phyloP scores from a whole-genome alignment of 2,797 vertebrate species.

The Acanthurus tractus region DNA sequence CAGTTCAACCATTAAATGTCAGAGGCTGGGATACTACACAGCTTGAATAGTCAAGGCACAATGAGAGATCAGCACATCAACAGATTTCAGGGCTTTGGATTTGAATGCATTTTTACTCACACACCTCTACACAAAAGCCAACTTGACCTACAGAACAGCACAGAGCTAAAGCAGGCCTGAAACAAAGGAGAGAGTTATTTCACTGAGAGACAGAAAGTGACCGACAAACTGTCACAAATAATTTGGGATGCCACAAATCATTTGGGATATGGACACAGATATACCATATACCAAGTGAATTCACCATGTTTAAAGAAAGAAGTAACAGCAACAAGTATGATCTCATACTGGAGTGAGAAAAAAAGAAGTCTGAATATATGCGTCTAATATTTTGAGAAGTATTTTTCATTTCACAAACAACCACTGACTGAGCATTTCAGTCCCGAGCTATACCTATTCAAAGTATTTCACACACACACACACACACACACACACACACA shows the following conservation, averaged over 20 bases:
- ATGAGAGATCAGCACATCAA: slow-evolving; percentile 77
- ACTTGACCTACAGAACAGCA: slow-evolving; percentile 86
- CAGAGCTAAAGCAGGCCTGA: slow-evolving; percentile 85
- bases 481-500: slow-evolving; percentile 7
- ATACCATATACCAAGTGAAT: slow-evolving; percentile 60
- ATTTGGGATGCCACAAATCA: slow-evolving; percentile 66
- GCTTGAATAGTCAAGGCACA: slow-evolving; percentile 78
- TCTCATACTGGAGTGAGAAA: slow-evolving; percentile 30
- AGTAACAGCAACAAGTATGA: slow-evolving; percentile 34
- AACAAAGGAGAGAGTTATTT: slow-evolving; percentile 86
- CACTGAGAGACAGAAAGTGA: slow-evolving; percentile 77
- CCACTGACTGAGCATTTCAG: slow-evolving; percentile 30
- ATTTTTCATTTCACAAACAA: slow-evolving; percentile 31
- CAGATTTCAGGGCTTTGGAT: slow-evolving; percentile 89
- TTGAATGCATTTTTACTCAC: slow-evolving; percentile 99
- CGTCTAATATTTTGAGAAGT: slow-evolving; percentile 15
- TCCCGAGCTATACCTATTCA: slow-evolving; percentile 32
- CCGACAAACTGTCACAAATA: slow-evolving; percentile 63
- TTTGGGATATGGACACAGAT: slow-evolving; percentile 67
- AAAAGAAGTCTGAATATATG: slow-evolving; percentile 19
- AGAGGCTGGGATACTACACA: slow-evolving; percentile 80
- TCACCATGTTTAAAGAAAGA: slow-evolving; percentile 52
- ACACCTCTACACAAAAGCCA: slow-evolving; percentile 93
- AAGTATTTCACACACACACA: neutral
- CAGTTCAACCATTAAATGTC: slow-evolving; percentile 81